Base-by-base conservation (phyloP, 2,113 vertebrate species). In the Fregetta grallaria region DNA sequence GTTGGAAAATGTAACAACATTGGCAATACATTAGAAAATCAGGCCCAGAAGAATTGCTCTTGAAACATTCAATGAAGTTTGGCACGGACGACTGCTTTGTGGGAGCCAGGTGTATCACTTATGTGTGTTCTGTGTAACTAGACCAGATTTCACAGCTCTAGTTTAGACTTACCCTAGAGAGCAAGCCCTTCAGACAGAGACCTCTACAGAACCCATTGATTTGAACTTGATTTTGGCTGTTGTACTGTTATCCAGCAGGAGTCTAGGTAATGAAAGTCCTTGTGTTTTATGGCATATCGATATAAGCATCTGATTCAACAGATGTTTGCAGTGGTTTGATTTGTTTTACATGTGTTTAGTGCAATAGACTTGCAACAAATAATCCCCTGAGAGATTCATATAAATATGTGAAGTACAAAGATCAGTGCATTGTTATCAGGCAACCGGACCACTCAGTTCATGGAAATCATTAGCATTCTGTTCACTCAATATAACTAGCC, bases 1-100 rank as follows among this genome's bases (percentile, higher is more conserved):
- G 71, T 66, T 85, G 93, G 83, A 71, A 92, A 80, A 87, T 40
- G 67, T 88, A 96, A 85, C 73, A 96, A 86, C 91, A 71, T 73
- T 91, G 87, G 91, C 91, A 90, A 66, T 58, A 59, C 45, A 6
- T 86, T 71, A 90, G 87, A 81, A 92, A 97, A 94, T 59, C 53
- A 59, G 50, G 92, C 77, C 86, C 58, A 62, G 80, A 53, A 89
- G 50, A 87, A 59, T 36, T 76, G 86, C 63, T 88, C 11, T 91
- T 95, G 92, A 79, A 92, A 44, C 0, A 6, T 53, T 82, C 22
- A 40, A 1, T 76, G 77, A 70, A 79, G 74, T 34, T 70, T 96
- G 94, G 93, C 86, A 56, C 1, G 3, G 58, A 82, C 71, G 32
- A 59, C 3, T 88, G 77, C 49, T 63, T 63, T 70, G 68, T 73